phyloP scores from a whole-genome alignment of 1,140 invertebrate species.

The Patella vulgata region DNA sequence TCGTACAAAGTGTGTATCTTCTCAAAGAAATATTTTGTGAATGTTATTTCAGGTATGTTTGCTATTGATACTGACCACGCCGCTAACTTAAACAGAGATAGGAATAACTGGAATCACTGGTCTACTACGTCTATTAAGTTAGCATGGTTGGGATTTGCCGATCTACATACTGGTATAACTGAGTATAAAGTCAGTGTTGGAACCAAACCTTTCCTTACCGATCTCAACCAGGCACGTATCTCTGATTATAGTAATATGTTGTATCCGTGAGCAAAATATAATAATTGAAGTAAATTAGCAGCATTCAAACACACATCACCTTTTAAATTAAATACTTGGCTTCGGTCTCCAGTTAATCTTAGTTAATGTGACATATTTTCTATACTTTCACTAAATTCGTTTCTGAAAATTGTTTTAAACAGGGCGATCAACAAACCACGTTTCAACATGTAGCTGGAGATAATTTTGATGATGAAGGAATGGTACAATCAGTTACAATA shows the following conservation, averaged over 20 bases:
- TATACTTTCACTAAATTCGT: too few relatives aligned
- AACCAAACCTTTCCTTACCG: slow-evolving; percentile 20
- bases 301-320: too few relatives aligned
- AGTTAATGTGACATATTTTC: too few relatives aligned
- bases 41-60: slow-evolving; percentile 29
- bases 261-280: too few relatives aligned
- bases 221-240: slow-evolving; percentile 35
- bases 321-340: too few relatives aligned
- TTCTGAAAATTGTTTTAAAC: too few relatives aligned
- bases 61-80: slow-evolving; percentile 39
- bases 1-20: too few relatives aligned
- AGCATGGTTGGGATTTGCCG: slow-evolving; percentile 44
- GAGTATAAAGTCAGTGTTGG: slow-evolving; percentile 38
- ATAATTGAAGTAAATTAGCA: too few relatives aligned
- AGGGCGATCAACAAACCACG: background rate
- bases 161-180: slow-evolving; percentile 37
- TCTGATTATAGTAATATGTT: too few relatives aligned
- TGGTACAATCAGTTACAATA: slow-evolving; percentile 27
- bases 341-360: too few relatives aligned
- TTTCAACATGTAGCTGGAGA: slow-evolving; percentile 11
- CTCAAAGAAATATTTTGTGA: too few relatives aligned
- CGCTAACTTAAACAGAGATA: slow-evolving; percentile 28
- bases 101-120: slow-evolving; percentile 31
- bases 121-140: slow-evolving; percentile 17
- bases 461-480: slow-evolving; percentile 32